These are phyloP conservation scores for Microtus richardsoni DNA, from an alignment of 2,113 vertebrate genomes.

Conservation along the genomic window DNA sequence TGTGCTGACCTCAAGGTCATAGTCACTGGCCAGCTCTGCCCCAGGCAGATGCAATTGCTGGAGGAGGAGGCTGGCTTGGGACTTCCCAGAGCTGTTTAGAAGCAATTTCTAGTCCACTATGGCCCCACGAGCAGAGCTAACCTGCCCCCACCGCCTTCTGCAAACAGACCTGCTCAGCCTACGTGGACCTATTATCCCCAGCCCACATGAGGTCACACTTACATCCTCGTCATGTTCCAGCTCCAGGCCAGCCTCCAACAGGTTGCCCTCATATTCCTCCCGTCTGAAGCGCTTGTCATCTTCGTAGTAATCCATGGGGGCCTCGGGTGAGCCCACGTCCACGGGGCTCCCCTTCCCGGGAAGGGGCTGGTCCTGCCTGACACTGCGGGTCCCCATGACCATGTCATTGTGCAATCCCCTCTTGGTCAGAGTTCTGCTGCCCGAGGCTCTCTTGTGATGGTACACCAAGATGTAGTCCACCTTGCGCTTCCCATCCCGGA, in stretches of 20 bases:
- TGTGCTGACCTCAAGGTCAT: neutral
- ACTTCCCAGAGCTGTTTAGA: neutral
- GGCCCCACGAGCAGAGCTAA: fast-evolving
- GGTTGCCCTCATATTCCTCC: conserved; percentile 95
- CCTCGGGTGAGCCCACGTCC: conserved; percentile 85
- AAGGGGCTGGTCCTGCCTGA: conserved; percentile 82
- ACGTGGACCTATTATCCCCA: fast-evolving
- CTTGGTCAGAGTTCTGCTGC: conserved; percentile 77
- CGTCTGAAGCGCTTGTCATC: conserved; percentile 92
- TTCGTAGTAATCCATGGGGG: conserved; percentile 89
- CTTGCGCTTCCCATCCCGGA: conserved; percentile 92
- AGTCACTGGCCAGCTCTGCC: neutral
- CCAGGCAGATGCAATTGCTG: neutral
- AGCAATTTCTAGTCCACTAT: neutral
- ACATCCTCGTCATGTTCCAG: conserved; percentile 95
- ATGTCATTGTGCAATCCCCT: conserved; percentile 85
- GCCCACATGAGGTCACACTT: conserved; percentile 50
- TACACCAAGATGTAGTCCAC: conserved; percentile 97
- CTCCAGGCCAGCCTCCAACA: conserved; percentile 93
- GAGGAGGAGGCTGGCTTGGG: neutral
- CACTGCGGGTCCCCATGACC: conserved; percentile 74
- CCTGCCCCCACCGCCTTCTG: fast-evolving
- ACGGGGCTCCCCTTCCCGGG: conserved; percentile 85
- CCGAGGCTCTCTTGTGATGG: conserved; percentile 89
- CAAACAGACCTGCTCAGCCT: too few relatives aligned